Evolutionary conservation across 2,888 invertebrate species (phyloP).

Genomic region (Coecobrya sp.): DNA sequence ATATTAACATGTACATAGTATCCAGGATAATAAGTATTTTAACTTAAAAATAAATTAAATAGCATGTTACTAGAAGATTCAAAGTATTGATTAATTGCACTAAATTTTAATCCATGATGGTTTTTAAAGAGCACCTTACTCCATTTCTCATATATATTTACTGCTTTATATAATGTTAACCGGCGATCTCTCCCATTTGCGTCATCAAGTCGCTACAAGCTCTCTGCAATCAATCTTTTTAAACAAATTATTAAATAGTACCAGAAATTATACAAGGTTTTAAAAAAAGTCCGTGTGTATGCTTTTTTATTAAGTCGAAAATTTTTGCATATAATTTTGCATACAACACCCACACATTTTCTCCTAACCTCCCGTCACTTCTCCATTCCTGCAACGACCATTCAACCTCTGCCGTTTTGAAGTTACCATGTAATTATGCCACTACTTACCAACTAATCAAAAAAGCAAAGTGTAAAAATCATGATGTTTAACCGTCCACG

Average conservation of each 20-base stretch:
- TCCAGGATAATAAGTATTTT: conserved; percentile 17
- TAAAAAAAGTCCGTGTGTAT: neutral
- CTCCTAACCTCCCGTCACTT: too few species aligned
- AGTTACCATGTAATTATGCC: neutral
- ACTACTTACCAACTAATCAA: neutral
- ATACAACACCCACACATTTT: neutral
- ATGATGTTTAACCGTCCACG: conserved; percentile 11
- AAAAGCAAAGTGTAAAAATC: neutral
- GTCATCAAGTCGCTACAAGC: neutral
- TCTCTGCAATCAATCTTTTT: neutral
- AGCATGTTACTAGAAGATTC: neutral
- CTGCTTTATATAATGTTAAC: neutral
- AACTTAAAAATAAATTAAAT: conserved; percentile 45
- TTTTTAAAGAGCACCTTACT: neutral
- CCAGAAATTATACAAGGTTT: too few species aligned
- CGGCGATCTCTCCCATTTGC: neutral
- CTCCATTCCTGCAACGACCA: too few species aligned
- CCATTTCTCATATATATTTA: conserved; percentile 11
- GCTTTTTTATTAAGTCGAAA: neutral
- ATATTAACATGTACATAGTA: conserved; percentile 74
- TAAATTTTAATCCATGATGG: conserved; percentile 6
- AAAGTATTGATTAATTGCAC: conserved; percentile 43
- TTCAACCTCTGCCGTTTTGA: neutral
- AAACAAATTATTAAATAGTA: too few species aligned
- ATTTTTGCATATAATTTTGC: neutral